phyloP scores from a whole-genome alignment of 30 jellyfish, hydroid and myxozoan genomes.

The Catostylus mosaicus region DNA sequence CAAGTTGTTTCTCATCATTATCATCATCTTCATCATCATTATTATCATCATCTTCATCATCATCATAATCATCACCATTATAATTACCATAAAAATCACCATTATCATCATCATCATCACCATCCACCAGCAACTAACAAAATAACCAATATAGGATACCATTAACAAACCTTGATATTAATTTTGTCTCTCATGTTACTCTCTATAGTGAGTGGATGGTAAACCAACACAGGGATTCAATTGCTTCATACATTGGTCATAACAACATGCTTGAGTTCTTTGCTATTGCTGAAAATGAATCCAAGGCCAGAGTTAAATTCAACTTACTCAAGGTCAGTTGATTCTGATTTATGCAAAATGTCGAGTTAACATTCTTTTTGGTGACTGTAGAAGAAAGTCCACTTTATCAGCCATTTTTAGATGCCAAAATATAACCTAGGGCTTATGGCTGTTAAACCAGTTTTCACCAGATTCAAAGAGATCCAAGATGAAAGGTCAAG shows the following conservation, averaged over 20 bases:
- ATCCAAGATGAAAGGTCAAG: too few species aligned
- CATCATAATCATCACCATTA: too few species aligned
- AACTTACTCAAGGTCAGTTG: slow-evolving; percentile 69
- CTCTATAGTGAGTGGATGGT: slow-evolving; percentile 89
- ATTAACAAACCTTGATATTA: too few species aligned
- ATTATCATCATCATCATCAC: background rate
- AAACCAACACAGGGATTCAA: slow-evolving; percentile 92
- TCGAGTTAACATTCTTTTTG: background rate
- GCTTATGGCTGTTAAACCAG: too few species aligned
- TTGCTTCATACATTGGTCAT: slow-evolving; percentile 93
- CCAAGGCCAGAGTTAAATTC: slow-evolving; percentile 84
- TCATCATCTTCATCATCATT: background rate
- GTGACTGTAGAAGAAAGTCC: too few species aligned
- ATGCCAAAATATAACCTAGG: too few species aligned
- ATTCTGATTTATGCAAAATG: background rate
- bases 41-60: background rate
- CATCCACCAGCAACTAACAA: background rate
- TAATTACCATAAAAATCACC: background rate
- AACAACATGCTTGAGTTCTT: slow-evolving; percentile 80
- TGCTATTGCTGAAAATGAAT: slow-evolving; percentile 91
- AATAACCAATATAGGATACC: too few species aligned
- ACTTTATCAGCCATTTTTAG: too few species aligned
- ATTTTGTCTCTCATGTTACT: too few species aligned
- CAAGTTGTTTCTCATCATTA: background rate
- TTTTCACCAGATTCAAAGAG: too few species aligned